Percentiles rank a stretch among this genome's conserved stretches.
Conservation (phyloP, 2,888 invertebrate species). For the Ischnus inquisitorius region DNA sequence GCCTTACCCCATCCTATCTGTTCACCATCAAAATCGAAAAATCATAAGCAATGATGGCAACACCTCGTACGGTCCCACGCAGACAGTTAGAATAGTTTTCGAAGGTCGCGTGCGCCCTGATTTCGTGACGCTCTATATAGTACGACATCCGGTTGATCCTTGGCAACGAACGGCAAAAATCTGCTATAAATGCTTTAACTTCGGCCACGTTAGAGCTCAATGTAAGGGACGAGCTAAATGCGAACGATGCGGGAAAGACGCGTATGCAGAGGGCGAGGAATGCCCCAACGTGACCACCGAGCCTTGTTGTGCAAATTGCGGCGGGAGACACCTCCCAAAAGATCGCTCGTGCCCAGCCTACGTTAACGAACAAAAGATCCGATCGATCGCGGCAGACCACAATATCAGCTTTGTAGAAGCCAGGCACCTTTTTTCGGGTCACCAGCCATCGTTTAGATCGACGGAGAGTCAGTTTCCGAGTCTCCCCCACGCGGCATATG, state of each 20-base stretch:
- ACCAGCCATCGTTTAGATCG: not conserved
- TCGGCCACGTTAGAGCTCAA: not conserved
- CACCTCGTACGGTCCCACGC: not conserved
- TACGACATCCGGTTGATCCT: not conserved
- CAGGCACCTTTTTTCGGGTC: not conserved
- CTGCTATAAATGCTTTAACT: not conserved
- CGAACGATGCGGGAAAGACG: not conserved
- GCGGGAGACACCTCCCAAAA: not conserved
- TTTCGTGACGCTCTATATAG: not conserved
- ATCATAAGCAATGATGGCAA: not conserved
- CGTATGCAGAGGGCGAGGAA: not conserved
- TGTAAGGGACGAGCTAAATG: not conserved
- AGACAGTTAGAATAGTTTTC: not conserved
- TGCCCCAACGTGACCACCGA: not conserved
- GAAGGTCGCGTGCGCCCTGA: not conserved
- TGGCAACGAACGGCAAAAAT: not conserved
- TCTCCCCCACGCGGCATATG: not conserved
- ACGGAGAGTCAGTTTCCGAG: not conserved
- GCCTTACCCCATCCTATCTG: not conserved
- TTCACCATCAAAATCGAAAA: not conserved
- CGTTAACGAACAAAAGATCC: not conserved
- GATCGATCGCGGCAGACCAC: not conserved
- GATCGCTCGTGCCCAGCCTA: not conserved
- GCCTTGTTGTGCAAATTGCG: not conserved
- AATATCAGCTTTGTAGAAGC: not conserved